Percentiles rank a stretch among this genome's conserved stretches.
Conservation (phyloP, 2,888 invertebrate species). For the Taphrorychus bicolor region DNA sequence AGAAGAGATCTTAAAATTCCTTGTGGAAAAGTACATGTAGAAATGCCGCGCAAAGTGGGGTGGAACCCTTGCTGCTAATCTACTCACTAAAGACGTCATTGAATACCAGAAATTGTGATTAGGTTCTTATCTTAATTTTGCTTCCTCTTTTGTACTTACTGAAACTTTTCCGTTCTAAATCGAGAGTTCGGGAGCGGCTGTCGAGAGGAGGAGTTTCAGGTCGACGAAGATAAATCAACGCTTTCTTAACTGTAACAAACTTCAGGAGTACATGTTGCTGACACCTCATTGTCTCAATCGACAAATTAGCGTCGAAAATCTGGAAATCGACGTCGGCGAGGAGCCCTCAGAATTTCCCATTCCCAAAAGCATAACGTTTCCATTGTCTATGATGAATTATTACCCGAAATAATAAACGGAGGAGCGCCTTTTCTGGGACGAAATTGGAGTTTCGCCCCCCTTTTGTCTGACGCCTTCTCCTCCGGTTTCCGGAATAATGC, state of each 20-base stretch:
- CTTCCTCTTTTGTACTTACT: too few relatives aligned
- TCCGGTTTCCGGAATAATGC: constrained; percentile 27
- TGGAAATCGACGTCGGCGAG: constrained; percentile 27
- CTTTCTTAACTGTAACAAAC: not conserved
- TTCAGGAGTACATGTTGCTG: constrained; percentile 1
- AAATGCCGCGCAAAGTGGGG: too few relatives aligned
- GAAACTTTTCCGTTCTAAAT: too few relatives aligned
- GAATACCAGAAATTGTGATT: too few relatives aligned
- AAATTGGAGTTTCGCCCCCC: constrained; percentile 26
- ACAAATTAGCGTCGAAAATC: constrained; percentile 34
- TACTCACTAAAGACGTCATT: too few relatives aligned
- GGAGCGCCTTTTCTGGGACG: constrained; percentile 23
- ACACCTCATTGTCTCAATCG: constrained; percentile 20
- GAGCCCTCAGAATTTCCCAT: constrained; percentile 17
- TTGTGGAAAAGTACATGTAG: too few relatives aligned
- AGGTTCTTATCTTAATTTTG: too few relatives aligned
- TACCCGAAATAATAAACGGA: constrained; percentile 32
- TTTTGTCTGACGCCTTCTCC: constrained; percentile 23
- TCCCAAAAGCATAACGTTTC: constrained; percentile 32
- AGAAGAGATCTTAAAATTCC: too few relatives aligned
- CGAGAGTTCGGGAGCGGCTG: too few relatives aligned
- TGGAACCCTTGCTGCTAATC: too few relatives aligned
- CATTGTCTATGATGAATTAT: constrained; percentile 40
- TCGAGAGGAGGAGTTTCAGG: too few relatives aligned
- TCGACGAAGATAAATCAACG: not conserved